phyloP scores from a whole-genome alignment of 2,888 invertebrate species.

The Ectobius pallidus region DNA sequence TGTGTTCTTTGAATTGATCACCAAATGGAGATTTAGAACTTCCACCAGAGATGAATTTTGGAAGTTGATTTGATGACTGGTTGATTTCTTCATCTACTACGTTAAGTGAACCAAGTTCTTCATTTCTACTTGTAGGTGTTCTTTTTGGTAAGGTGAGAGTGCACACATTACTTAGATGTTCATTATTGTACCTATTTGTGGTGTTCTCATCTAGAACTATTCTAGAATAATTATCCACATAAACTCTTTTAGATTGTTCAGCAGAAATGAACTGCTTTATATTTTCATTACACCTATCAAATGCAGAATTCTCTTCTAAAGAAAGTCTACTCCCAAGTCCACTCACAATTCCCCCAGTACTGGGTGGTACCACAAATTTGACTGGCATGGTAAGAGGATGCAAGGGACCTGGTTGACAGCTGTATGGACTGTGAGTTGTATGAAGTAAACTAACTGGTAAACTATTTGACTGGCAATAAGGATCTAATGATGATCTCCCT shows the following conservation, averaged over 20 bases:
- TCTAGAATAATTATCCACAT: not conserved
- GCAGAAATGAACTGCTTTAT: too few species aligned
- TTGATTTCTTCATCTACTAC: not conserved
- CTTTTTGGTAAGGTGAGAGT: not conserved
- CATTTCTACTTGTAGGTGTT: not conserved
- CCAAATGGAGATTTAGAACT: not conserved
- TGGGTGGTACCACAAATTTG: slow-evolving; percentile 23
- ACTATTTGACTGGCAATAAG: not conserved
- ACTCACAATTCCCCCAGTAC: not conserved
- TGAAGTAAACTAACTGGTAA: not conserved
- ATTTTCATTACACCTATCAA: too few species aligned
- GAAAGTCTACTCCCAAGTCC: not conserved
- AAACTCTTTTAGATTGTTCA: not conserved
- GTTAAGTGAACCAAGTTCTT: too few species aligned
- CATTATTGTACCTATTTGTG: not conserved
- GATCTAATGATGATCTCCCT: not conserved
- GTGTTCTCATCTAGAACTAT: not conserved
- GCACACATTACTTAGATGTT: not conserved
- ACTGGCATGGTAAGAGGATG: slow-evolving; percentile 17
- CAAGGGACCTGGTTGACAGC: not conserved
- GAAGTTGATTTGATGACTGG: not conserved
- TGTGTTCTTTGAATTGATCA: not conserved
- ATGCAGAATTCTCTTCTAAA: not conserved
- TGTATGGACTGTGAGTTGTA: not conserved
- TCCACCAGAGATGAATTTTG: not conserved